A percentile compares a stretch with the other conserved stretches of the same genome.
These are phyloP conservation scores for Chelonus insularis DNA, from an alignment of 1,140 invertebrate species.

Conservation along the genomic window DNA sequence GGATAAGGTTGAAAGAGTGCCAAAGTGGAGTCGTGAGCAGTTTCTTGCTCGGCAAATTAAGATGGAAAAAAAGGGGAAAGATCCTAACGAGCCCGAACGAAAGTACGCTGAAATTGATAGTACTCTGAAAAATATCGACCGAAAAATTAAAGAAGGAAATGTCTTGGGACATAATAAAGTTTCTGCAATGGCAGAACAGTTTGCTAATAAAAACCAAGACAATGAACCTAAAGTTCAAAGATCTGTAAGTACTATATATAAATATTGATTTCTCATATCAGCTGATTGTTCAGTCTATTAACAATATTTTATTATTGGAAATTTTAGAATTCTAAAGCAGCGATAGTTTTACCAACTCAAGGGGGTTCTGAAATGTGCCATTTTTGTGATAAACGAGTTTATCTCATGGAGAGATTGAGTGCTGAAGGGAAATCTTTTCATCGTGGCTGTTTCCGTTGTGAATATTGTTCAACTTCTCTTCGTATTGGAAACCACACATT, in stretches of 20 bases:
- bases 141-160: constrained; percentile 79
- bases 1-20: constrained; percentile 77
- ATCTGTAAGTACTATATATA: constrained; percentile 69
- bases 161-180: constrained; percentile 81
- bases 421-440: constrained; percentile 88
- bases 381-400: constrained; percentile 85
- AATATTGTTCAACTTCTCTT: constrained; percentile 72
- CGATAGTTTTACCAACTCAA: constrained; percentile 65
- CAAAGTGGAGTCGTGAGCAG: constrained; percentile 88
- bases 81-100: constrained; percentile 62
- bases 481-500: constrained; percentile 74
- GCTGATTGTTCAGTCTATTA: no score
- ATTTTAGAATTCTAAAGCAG: constrained; percentile 64
- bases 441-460: constrained; percentile 78
- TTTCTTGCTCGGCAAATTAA: constrained; percentile 80
- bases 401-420: constrained; percentile 83
- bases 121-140: constrained; percentile 77
- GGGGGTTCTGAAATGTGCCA: constrained; percentile 79
- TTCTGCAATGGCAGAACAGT: constrained; percentile 82
- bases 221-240: constrained; percentile 63
- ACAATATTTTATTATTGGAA: constrained; percentile 26
- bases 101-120: constrained; percentile 79
- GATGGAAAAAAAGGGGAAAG: constrained; percentile 68
- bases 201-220: constrained; percentile 69
- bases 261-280: no score